phyloP scores from a whole-genome alignment of 2,888 invertebrate genomes.

The Rhamphomyia laevipes region DNA sequence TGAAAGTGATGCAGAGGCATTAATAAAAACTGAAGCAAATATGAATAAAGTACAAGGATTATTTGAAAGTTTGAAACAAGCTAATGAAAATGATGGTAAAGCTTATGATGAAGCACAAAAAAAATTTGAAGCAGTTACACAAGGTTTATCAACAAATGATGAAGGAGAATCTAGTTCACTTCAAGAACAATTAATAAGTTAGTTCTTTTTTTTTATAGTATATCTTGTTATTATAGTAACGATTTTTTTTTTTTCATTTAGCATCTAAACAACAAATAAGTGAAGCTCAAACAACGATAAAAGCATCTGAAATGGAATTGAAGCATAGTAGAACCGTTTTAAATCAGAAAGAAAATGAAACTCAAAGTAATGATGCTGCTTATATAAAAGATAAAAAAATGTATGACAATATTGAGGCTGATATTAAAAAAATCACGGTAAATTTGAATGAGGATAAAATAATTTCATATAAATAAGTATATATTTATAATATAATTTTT shows the following conservation, averaged over 20 bases:
- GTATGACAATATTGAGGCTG: conserved; percentile 42
- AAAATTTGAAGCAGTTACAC: conserved; percentile 70
- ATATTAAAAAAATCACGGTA: conserved; percentile 46
- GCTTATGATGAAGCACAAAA: conserved; percentile 62
- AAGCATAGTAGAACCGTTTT: conserved; percentile 51
- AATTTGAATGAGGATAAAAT: conserved; percentile 1
- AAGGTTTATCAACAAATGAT: conserved; percentile 68
- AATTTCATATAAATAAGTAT: too few relatives aligned
- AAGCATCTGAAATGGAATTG: conserved; percentile 65
- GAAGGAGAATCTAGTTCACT: conserved; percentile 72
- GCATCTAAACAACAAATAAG: conserved; percentile 56
- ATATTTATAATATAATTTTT: not conserved
- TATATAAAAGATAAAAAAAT: conserved; percentile 53
- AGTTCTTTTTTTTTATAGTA: conserved; percentile 15
- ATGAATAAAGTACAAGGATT: conserved; percentile 47
- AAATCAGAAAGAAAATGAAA: conserved; percentile 51
- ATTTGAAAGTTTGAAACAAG: conserved; percentile 55
- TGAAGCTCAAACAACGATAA: conserved; percentile 64
- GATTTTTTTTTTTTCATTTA: not conserved
- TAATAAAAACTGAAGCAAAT: conserved; percentile 48
- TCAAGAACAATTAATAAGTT: conserved; percentile 79
- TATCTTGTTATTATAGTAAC: not conserved
- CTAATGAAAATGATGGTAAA: conserved; percentile 53
- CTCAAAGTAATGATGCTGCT: conserved; percentile 53
- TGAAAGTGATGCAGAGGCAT: conserved; percentile 51